phyloP scores from a whole-genome alignment of 2,888 invertebrate genomes.

The Tiphia femorata region DNA sequence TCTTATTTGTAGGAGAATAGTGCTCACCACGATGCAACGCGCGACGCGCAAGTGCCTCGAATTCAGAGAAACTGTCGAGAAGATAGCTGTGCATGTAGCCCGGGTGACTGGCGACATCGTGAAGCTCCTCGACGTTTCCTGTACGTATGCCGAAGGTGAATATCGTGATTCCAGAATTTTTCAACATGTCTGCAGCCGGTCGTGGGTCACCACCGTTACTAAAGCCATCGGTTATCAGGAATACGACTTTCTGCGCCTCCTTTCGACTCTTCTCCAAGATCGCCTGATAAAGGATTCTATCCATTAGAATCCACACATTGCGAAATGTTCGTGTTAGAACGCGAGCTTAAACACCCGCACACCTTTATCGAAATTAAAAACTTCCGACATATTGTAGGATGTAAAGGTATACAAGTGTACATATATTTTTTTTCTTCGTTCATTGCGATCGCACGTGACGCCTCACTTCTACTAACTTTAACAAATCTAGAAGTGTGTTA shows the following conservation, averaged over 20 bases:
- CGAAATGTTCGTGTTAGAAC: too few relatives aligned
- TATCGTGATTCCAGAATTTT: slow-evolving; percentile 71
- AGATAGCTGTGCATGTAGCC: slow-evolving; percentile 76
- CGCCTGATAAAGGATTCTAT: too few relatives aligned
- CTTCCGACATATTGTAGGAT: too few relatives aligned
- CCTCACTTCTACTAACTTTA: too few relatives aligned
- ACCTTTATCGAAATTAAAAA: too few relatives aligned
- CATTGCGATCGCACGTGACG: too few relatives aligned
- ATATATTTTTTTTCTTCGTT: slow-evolving; percentile 4
- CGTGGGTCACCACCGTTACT: slow-evolving; percentile 79
- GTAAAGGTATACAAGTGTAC: neutral
- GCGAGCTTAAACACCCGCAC: too few relatives aligned
- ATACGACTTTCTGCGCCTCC: slow-evolving; percentile 73
- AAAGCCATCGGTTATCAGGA: slow-evolving; percentile 80
- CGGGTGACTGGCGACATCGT: slow-evolving; percentile 76
- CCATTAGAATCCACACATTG: too few relatives aligned
- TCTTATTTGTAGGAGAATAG: too few relatives aligned
- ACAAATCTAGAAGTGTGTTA: too few relatives aligned
- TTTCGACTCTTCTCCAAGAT: slow-evolving; percentile 70
- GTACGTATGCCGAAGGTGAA: slow-evolving; percentile 76
- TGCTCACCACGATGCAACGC: slow-evolving; percentile 77
- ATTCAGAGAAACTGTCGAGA: slow-evolving; percentile 77
- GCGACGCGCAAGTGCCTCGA: slow-evolving; percentile 77
- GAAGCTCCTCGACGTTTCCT: slow-evolving; percentile 76
- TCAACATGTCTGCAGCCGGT: slow-evolving; percentile 73